Base-by-base conservation (phyloP, 2,797 vertebrate genomes). In the Sebastolobus alascanus region DNA sequence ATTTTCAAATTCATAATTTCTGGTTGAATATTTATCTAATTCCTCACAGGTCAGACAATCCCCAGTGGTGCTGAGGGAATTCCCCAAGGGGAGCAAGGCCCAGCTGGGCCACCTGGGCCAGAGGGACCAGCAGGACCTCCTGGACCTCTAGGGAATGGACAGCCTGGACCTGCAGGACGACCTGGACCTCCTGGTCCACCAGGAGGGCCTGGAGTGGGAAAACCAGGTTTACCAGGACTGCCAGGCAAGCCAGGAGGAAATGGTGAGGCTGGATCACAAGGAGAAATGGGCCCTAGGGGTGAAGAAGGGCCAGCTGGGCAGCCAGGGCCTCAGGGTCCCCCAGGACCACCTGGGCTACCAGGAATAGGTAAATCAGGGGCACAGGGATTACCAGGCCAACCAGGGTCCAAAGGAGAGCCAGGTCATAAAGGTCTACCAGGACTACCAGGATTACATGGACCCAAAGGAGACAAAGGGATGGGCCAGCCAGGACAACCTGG, bases 401-500 rank as follows among this genome's bases (percentile, higher is more conserved):
- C 95, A 1, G 99, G 98, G 22, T 77, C 87, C 1, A 98, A 97
- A 93, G 98, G 97, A 14, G 98, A 99, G 68, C 96, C 97, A n/a
- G 99, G 98, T 54, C 96, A 97, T 92, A 99, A 98, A 94, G 98
- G 99, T 31, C 94, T 95, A 4, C 97, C 97, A 5, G 98, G 99
- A 80, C 93, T 95, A 43, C 97, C 97, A 0, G 99, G 98, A 40
- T 95, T 98, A 70, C 96, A 95, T 14, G 98, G 98, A 37, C 96
- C 96, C 11, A 99, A 99, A 95, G 99, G 99, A 73, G 98, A 99
- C 71, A 99, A 97, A 88, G 98, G 99, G 1, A 91, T 97, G 0
- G 97, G 99, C 10, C 95, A 95, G 59, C 97, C 97, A 0, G 99
- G 98, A 54, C 91, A 96, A 86, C 98, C 97, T 0, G 98, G 99